These are phyloP conservation scores for Sarcophaga subvicina DNA, from an alignment of 2,888 invertebrate species.

Conservation along the genomic window DNA sequence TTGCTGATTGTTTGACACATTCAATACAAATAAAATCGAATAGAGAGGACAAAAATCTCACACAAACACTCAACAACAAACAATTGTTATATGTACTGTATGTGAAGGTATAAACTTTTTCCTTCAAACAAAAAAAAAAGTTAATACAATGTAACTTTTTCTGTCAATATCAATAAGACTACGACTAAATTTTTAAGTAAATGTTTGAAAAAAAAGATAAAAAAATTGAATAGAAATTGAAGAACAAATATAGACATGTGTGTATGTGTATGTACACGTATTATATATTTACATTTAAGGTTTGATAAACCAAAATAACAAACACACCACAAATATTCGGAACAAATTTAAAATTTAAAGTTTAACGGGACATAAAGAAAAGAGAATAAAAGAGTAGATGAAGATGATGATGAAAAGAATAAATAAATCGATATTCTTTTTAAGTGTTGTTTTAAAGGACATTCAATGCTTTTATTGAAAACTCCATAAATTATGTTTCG, in stretches of 20 bases:
- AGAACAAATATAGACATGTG: conserved; percentile 21
- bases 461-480: conserved; percentile 56
- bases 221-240: conserved; percentile 57
- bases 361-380: conserved; percentile 9
- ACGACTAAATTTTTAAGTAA: conserved; percentile 63
- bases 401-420: no score
- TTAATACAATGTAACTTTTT: conserved; percentile 66
- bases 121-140: background rate
- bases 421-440: conserved; percentile 53
- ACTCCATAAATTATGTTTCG: conserved; percentile 55
- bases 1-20: conserved; percentile 71
- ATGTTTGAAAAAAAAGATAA: conserved; percentile 37
- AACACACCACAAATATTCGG: conserved; percentile 29
- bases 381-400: background rate
- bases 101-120: conserved; percentile 46
- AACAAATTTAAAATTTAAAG: conserved; percentile 46
- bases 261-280: background rate
- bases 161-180: conserved; percentile 61
- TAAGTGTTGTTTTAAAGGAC: conserved; percentile 20
- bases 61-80: background rate
- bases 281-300: background rate
- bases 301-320: background rate
- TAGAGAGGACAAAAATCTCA: conserved; percentile 23
- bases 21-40: conserved; percentile 67
- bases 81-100: background rate